phyloP scores from a whole-genome alignment of 2,113 vertebrate species.

The Tympanuchus pallidicinctus region DNA sequence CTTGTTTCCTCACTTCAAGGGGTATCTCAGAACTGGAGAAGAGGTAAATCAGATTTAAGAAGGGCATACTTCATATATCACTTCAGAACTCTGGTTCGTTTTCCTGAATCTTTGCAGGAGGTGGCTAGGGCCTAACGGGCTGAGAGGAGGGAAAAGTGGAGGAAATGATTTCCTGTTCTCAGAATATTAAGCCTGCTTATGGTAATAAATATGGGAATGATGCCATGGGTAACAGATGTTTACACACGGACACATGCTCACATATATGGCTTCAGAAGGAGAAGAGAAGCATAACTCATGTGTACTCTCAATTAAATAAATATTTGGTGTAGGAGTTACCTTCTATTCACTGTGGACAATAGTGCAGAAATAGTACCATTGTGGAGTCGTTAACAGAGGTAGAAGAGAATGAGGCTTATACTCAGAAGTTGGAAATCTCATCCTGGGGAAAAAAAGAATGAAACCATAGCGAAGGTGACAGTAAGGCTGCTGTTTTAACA shows the following conservation, averaged over 20 bases:
- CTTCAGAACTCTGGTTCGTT: not conserved
- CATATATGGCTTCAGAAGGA: not conserved
- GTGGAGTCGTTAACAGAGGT: not conserved
- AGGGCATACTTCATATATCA: not conserved
- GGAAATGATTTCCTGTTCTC: not conserved
- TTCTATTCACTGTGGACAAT: not conserved
- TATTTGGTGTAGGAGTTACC: not conserved
- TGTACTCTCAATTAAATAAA: not conserved
- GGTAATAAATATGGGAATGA: not conserved
- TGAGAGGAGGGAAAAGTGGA: not conserved
- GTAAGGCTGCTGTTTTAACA: not conserved
- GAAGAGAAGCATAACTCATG: not conserved
- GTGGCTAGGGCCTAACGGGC: not conserved
- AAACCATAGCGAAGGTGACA: not conserved
- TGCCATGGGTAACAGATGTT: not conserved
- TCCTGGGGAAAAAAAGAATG: not conserved
- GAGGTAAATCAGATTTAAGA: not conserved
- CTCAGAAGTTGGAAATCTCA: not conserved
- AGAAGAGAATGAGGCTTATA: not conserved
- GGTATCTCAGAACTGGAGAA: not conserved
- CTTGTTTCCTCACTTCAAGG: not conserved
- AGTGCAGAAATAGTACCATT: not conserved
- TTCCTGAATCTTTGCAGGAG: not conserved
- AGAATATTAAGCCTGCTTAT: not conserved
- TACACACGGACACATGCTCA: rapidly evolving